These are phyloP conservation scores for Tragelaphus eurycerus DNA, from an alignment of 2,797 vertebrate species.

Conservation along the genomic window DNA sequence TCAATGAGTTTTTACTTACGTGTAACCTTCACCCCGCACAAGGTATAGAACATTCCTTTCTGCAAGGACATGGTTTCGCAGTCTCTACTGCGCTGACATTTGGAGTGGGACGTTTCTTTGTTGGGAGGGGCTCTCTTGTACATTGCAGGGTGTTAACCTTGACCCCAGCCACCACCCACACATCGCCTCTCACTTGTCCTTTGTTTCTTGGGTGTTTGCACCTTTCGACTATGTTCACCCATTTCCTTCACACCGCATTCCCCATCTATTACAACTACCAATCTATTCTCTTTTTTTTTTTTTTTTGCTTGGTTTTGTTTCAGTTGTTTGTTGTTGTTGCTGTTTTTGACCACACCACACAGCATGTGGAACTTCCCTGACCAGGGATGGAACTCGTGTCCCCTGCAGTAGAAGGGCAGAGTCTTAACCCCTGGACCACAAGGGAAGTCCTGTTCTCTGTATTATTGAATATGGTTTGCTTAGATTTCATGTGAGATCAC, in stretches of 20 bases:
- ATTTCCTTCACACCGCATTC: neutral
- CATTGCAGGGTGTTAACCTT: neutral
- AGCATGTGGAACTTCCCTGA: neutral
- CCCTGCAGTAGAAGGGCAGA: neutral
- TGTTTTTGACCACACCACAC: neutral
- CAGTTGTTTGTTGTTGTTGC: neutral
- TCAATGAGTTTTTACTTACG: neutral
- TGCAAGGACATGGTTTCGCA: neutral
- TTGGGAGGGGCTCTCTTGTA: neutral
- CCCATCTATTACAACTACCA: neutral
- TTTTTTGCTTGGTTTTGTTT: neutral
- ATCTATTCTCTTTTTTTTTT: neutral
- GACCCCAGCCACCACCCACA: neutral
- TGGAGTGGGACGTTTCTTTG: neutral
- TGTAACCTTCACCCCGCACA: neutral
- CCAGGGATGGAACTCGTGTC: rapidly evolving
- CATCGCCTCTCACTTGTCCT: neutral
- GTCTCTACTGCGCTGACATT: neutral
- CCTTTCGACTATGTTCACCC: neutral
- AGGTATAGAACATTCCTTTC: neutral
- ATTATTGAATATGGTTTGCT: neutral
- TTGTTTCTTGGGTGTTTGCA: neutral
- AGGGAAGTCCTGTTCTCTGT: neutral
- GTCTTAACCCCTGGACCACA: neutral
- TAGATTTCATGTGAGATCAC: neutral